Base-by-base conservation (phyloP, 2,888 invertebrate species). In the Agriopis marginaria region DNA sequence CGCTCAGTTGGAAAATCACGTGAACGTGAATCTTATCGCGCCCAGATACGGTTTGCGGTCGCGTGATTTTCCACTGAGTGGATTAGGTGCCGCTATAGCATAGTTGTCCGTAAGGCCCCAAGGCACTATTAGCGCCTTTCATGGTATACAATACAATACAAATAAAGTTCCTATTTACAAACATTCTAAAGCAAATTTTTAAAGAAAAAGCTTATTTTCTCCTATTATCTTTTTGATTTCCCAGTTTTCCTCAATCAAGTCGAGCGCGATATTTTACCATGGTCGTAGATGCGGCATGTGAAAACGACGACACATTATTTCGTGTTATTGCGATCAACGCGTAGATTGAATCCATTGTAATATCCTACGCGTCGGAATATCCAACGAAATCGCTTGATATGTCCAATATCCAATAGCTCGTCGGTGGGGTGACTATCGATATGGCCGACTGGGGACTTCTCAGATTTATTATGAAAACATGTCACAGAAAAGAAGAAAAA, bases 281-380 rank as follows among this genome's bases (percentile, higher is more conserved):
- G 5, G 53, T 39, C 7, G 39, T n/a, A 14, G 39, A 42, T 17
- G 51, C 61, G 61, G 12, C 51, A 42, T 60, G 50, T 61, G 61
- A 61, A 51, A 40, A 45, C 39, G 39, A 5, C 23, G 51, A 45
- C 39, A 44, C 51, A 53, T 45, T 61, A 51, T 61, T 61, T 51
- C 42, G 40, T 58, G 58, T 55, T 44, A 62, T 58, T 56, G 60
- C 56, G 23, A 62, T 58, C 49, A 54, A 40, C 58, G 59, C 17
- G 12, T 50, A 61, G 63, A 73, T 70, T 70, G 70, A 70, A 70
- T 70, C 56, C 59, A 54, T 66, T 68, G 68, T 63, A 53, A 70
- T 65, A 63, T 65, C 54, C 59, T 63, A 56, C 59, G 17, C 58
- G 54, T 44, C 32, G 64, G 50, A 60, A 60, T 58, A 44, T 51